A percentile compares a stretch with the other conserved stretches of the same genome.
phyloP scores from a whole-genome alignment of 2,888 invertebrate species.

The Drosophila vallismaia region DNA sequence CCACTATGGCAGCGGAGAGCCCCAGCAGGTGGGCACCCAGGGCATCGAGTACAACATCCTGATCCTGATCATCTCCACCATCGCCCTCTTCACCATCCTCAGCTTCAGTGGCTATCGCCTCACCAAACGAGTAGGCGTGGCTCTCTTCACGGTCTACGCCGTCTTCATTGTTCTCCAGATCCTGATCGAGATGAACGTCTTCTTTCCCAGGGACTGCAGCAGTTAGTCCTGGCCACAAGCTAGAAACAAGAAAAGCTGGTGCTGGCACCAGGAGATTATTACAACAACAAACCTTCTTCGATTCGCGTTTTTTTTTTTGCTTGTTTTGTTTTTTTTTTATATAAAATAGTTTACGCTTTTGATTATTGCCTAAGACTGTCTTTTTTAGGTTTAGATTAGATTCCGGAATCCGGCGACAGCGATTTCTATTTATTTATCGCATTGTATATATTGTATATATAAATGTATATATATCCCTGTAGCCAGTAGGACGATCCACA shows the following conservation, averaged over 20 bases:
- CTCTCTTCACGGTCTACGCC: slow-evolving; percentile 88
- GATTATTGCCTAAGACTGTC: slow-evolving; percentile 69
- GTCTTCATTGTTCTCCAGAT: slow-evolving; percentile 91
- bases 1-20: slow-evolving; percentile 83
- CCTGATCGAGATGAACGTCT: slow-evolving; percentile 90
- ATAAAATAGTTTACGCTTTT: slow-evolving; percentile 32
- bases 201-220: slow-evolving; percentile 84
- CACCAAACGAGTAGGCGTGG: slow-evolving; percentile 88
- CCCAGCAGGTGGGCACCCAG: slow-evolving; percentile 89
- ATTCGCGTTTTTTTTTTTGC: slow-evolving; percentile 24
- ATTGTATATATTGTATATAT: slow-evolving; percentile 26
- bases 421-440: slow-evolving; percentile 29
- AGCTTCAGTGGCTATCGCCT: slow-evolving; percentile 89
- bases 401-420: slow-evolving; percentile 2
- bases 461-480: slow-evolving; percentile 7
- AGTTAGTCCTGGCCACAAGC: slow-evolving; percentile 50
- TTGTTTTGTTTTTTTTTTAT: neutral
- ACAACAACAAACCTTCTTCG: neutral
- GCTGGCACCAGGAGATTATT: slow-evolving; percentile 55
- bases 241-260: slow-evolving; percentile 22
- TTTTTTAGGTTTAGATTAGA: slow-evolving; percentile 53
- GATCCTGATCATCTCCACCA: slow-evolving; percentile 90
- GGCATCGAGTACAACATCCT: slow-evolving; percentile 93
- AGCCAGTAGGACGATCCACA: slow-evolving; percentile 30
- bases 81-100: slow-evolving; percentile 88